Conservation (phyloP, 2,797 vertebrate genomes). For the Perodicticus potto region DNA sequence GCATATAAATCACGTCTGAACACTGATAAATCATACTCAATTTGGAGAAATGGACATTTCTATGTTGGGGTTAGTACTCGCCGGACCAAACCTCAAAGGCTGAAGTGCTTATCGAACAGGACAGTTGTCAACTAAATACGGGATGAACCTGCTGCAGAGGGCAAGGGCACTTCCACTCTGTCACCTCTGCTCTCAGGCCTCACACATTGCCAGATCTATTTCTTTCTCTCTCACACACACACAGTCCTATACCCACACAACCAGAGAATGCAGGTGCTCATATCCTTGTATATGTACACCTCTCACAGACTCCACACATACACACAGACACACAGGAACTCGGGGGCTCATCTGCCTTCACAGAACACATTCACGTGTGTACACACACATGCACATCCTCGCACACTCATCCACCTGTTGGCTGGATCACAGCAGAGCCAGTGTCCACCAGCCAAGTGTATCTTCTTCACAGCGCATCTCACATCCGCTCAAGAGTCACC, state of each 20-base stretch:
- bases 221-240: not conserved
- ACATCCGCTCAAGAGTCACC: not conserved
- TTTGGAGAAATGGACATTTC: not conserved
- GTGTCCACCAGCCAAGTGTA: not conserved
- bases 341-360: not conserved
- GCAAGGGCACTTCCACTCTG: not conserved
- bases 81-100: not conserved
- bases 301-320: not conserved
- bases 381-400: fast-evolving
- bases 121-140: not conserved
- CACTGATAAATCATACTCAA: not conserved
- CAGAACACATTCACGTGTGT: not conserved
- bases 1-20: not conserved
- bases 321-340: not conserved
- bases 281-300: not conserved
- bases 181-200: not conserved
- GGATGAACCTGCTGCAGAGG: not conserved
- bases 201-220: not conserved
- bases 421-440: not conserved
- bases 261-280: not conserved
- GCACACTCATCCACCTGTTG: not conserved
- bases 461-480: not conserved
- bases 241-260: not conserved
- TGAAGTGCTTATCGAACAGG: not conserved
- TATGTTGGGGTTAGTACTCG: not conserved